Evolutionary conservation across 2,797 vertebrate genomes (phyloP).

Genomic region (Acridotheres tristis): DNA sequence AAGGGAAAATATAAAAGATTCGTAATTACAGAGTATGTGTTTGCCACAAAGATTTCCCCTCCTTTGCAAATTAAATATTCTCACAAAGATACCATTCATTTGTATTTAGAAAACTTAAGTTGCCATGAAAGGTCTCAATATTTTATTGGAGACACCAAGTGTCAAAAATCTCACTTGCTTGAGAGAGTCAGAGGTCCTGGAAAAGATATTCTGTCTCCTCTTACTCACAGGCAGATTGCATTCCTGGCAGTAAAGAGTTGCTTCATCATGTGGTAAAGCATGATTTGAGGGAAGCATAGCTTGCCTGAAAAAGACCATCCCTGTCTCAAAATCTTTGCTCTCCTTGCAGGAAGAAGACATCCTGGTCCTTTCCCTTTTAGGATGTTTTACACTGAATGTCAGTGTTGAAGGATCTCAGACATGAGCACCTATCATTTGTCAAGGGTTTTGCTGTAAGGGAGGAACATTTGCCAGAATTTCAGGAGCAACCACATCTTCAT

Average conservation of each 20-base stretch:
- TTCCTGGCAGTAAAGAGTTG: slow-evolving; percentile 34
- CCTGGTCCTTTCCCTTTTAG: neutral
- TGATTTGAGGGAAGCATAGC: slow-evolving; percentile 19
- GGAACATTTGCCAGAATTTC: neutral
- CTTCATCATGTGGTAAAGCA: slow-evolving; percentile 19
- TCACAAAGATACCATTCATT: neutral
- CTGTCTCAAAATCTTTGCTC: neutral
- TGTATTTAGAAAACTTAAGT: slow-evolving; percentile 42
- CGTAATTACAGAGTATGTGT: neutral
- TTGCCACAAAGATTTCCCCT: neutral
- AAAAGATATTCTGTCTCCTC: slow-evolving; percentile 45
- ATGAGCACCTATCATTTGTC: neutral
- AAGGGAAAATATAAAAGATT: fast-evolving
- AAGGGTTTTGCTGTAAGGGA: neutral
- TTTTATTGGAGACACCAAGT: slow-evolving; percentile 34
- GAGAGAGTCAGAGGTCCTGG: neutral
- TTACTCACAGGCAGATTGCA: slow-evolving; percentile 44
- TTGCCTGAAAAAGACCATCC: neutral
- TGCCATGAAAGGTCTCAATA: slow-evolving; percentile 28
- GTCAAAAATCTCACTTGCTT: slow-evolving; percentile 60
- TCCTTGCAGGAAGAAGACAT: neutral
- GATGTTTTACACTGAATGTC: neutral
- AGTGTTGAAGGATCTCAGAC: neutral
- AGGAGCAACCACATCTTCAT: fast-evolving
- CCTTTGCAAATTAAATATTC: slow-evolving; percentile 26